phyloP scores from a whole-genome alignment of 2,888 invertebrate genomes.

The Polylopha cassiicola region DNA sequence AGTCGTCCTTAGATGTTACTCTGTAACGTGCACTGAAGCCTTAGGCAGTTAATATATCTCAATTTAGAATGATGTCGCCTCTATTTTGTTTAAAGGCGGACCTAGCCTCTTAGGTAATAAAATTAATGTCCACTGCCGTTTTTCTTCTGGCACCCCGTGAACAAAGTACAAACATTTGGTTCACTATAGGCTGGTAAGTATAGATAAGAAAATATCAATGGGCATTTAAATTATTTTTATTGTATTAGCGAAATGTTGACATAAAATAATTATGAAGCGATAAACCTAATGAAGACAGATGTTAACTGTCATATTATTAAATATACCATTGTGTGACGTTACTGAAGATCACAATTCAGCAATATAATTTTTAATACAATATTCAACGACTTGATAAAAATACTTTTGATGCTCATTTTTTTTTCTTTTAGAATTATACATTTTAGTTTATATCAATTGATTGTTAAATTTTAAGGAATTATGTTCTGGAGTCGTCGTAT shows the following conservation, averaged over 20 bases:
- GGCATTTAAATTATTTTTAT: constrained; percentile 16
- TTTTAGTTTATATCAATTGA: constrained; percentile 16
- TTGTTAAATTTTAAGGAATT: constrained; percentile 16
- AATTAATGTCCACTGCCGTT: constrained; percentile 21
- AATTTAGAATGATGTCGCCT: too few relatives aligned
- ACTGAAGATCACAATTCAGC: background rate
- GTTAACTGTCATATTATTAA: too few relatives aligned
- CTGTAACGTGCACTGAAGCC: too few relatives aligned
- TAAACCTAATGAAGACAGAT: too few relatives aligned
- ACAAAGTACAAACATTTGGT: constrained; percentile 54
- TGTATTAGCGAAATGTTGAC: constrained; percentile 5
- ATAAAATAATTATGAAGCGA: too few relatives aligned
- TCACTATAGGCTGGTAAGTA: constrained; percentile 28
- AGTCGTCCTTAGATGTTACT: too few relatives aligned
- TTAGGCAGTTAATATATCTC: too few relatives aligned
- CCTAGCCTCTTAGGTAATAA: too few relatives aligned
- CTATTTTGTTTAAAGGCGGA: too few relatives aligned
- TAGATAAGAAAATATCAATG: constrained; percentile 22
- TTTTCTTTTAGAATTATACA: constrained; percentile 13
- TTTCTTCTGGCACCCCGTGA: constrained; percentile 34
- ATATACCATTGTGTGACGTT: too few relatives aligned
- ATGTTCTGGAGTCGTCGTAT: constrained; percentile 18
- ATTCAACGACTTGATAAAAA: constrained; percentile 1
- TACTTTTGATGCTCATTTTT: constrained; percentile 17
- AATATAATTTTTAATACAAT: constrained; percentile 11